phyloP scores from a whole-genome alignment of 2,797 vertebrate species.

The Odontamblyopus rebecca region DNA sequence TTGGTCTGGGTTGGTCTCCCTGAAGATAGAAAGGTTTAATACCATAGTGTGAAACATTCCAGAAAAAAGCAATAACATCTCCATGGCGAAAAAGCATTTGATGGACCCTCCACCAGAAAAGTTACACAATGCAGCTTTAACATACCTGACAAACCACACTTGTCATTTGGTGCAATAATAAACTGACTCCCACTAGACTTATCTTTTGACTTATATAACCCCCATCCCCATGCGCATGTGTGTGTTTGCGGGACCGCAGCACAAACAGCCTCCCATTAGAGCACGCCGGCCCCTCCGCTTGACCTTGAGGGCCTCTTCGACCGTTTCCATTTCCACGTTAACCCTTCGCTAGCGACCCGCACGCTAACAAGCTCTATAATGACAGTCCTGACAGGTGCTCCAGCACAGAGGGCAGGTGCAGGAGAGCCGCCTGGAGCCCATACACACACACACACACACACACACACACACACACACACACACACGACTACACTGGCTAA shows the following conservation, averaged over 20 bases:
- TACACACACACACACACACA: too few relatives aligned
- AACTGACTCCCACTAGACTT: not conserved
- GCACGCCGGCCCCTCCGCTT: not conserved
- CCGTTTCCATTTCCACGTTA: not conserved
- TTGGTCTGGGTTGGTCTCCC: too few relatives aligned
- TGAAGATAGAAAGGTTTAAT: too few relatives aligned
- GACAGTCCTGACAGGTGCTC: not conserved
- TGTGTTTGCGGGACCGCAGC: not conserved
- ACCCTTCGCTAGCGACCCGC: not conserved
- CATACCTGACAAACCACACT: too few relatives aligned
- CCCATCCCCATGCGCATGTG: not conserved
- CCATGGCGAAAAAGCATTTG: too few relatives aligned
- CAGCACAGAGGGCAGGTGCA: not conserved
- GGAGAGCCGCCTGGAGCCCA: not conserved
- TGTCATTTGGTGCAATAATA: too few relatives aligned
- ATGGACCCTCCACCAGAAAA: too few relatives aligned
- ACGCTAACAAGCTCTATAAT: slow-evolving; percentile 10
- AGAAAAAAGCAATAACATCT: too few relatives aligned
- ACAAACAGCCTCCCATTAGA: not conserved
- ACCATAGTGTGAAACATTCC: too few relatives aligned
- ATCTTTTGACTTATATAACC: not conserved
- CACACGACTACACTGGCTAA: too few relatives aligned
- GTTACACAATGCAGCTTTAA: too few relatives aligned
- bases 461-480: not conserved
- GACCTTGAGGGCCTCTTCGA: slow-evolving; percentile 1